Evolutionary conservation across 2,113 vertebrate genomes (phyloP), one percentile per base, ranked within the genome.

Genomic region (Synodontis membranacea): DNA sequence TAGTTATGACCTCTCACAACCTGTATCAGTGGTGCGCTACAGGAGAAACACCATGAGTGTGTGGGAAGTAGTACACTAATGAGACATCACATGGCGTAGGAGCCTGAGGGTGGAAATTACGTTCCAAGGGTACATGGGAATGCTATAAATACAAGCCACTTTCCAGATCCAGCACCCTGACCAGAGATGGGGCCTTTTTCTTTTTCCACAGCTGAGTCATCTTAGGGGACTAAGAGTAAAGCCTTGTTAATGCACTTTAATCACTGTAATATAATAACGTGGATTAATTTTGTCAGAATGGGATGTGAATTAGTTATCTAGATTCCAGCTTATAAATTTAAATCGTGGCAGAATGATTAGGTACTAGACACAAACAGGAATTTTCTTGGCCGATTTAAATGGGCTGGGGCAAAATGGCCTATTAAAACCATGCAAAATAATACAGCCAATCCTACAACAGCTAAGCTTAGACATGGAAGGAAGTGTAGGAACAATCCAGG

Each of bases 41-140:
- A 48, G 60, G 79, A 86, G 85, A 82, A 80, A 54, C 75, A 66
- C 31, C 25, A 50, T 54, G 75, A 79, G 58, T 56, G 52, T 86
- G 86, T 62, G 78, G 86, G 86, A 82, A 83, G 80, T 60, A 54
- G 79, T 48, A 80, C 86, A 83, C 42, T 86, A 86, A 86, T 80
- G 79, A 82, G 84, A 82, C 86, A 83, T 86, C 66, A 82, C 79
- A 82, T 62, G 50, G 80, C 70, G 70, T 83, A 74, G 86, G 58
- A 64, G 86, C 58, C 86, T 78, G 86, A 87, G 80, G 44, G 58
- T 72, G 37, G 70, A 87, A 87, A 87, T 83, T 64, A 87, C 79
- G 37, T 54, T 82, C 80, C 46, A 82, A 75, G 80, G 80, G 52
- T 75, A 56, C 68, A 78, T 82, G 56, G 44, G 68, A 86, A 75